phyloP scores from a whole-genome alignment of 1,140 invertebrate species.

The Lepidurus apus region DNA sequence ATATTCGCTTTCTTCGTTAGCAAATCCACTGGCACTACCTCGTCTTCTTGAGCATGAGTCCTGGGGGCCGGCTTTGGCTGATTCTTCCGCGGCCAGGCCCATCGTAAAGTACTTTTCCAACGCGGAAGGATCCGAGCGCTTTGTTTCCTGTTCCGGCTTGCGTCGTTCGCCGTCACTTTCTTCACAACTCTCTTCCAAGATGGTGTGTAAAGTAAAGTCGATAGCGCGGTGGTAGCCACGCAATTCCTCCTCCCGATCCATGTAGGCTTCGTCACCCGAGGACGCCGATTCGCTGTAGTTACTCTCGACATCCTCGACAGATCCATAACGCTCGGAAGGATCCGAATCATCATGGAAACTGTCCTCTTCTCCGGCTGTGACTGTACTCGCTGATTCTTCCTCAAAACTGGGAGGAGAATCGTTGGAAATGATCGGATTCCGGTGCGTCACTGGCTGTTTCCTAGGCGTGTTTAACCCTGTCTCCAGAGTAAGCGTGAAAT shows the following conservation, averaged over 20 bases:
- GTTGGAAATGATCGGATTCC: slow-evolving; percentile 36
- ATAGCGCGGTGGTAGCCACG: slow-evolving; percentile 68
- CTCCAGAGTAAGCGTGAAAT: slow-evolving; percentile 37
- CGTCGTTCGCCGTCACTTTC: slow-evolving; percentile 59
- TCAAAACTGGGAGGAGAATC: slow-evolving; percentile 37
- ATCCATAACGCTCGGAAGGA: slow-evolving; percentile 36
- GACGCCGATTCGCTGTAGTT: slow-evolving; percentile 40
- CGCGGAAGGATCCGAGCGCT: slow-evolving; percentile 57
- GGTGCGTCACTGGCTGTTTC: slow-evolving; percentile 34
- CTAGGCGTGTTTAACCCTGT: slow-evolving; percentile 34
- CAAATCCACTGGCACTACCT: slow-evolving; percentile 38
- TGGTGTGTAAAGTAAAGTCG: slow-evolving; percentile 86
- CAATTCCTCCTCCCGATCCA: slow-evolving; percentile 71
- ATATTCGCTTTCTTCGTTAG: slow-evolving; percentile 46
- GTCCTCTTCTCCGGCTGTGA: slow-evolving; percentile 33
- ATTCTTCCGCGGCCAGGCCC: slow-evolving; percentile 55
- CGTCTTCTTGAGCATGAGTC: slow-evolving; percentile 41
- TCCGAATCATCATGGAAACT: slow-evolving; percentile 31
- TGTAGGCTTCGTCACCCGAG: slow-evolving; percentile 47
- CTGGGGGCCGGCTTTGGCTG: slow-evolving; percentile 47
- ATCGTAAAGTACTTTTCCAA: slow-evolving; percentile 89
- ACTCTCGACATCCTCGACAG: slow-evolving; percentile 39
- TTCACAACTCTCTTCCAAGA: slow-evolving; percentile 88
- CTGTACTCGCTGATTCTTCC: slow-evolving; percentile 32
- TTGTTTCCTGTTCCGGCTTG: slow-evolving; percentile 41